Percentiles rank a stretch among this genome's conserved stretches.
Evolutionary conservation across 2,113 vertebrate species (phyloP).

Genomic region (Bos indicus): DNA sequence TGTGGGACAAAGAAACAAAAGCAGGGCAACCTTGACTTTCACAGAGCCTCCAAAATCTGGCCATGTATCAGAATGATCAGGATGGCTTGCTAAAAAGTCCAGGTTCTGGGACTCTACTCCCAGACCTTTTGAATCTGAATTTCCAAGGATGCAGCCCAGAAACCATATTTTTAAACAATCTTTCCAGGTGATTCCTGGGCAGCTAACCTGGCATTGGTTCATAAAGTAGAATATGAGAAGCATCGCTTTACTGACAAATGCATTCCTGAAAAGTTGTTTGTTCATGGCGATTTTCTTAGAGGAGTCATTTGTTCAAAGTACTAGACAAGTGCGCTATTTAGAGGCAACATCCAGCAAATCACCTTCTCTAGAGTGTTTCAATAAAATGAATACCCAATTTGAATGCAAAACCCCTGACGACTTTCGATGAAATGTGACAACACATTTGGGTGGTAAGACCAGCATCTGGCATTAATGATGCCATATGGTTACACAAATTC

Average conservation of each 20-base stretch:
- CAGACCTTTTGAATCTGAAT: not conserved
- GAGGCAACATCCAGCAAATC: not conserved
- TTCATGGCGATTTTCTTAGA: not conserved
- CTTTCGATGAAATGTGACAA: not conserved
- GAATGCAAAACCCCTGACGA: conserved; percentile 13
- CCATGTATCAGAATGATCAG: not conserved
- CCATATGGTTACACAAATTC: not conserved
- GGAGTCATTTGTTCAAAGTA: conserved; percentile 15
- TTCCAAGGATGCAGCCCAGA: not conserved
- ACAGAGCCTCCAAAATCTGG: not conserved
- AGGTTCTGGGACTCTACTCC: not conserved
- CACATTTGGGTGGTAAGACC: not conserved
- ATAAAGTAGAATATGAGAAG: not conserved
- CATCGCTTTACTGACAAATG: not conserved
- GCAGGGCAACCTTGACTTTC: not conserved
- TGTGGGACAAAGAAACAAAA: not conserved
- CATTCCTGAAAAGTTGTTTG: conserved; percentile 31
- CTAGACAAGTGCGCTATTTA: not conserved
- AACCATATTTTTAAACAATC: not conserved
- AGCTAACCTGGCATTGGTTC: not conserved
- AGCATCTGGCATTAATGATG: not conserved
- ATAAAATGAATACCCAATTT: not conserved
- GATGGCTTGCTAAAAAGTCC: not conserved
- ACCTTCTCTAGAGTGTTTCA: not conserved
- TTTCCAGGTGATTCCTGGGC: not conserved